phyloP scores from a whole-genome alignment of 2,888 invertebrate genomes.

The Rhyacophila evoluta region DNA sequence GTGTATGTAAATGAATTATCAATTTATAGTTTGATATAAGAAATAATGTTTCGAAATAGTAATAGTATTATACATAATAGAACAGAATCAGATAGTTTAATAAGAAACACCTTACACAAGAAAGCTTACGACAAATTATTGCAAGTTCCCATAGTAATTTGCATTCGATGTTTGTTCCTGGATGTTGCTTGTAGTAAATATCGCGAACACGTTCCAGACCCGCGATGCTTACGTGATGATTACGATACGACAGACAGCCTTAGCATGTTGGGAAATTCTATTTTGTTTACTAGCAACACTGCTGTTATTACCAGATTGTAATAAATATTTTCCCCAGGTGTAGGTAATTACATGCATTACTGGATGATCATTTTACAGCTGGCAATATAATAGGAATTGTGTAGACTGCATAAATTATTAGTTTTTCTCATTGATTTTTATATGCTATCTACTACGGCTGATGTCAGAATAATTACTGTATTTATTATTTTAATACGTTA shows the following conservation, averaged over 20 bases:
- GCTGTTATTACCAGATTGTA: background rate
- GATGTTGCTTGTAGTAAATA: background rate
- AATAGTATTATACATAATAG: too few species aligned
- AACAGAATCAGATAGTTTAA: too few species aligned
- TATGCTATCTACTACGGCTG: too few species aligned
- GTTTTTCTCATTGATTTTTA: too few species aligned
- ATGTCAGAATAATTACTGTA: too few species aligned
- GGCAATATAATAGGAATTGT: background rate
- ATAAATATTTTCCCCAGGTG: background rate
- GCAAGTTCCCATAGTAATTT: background rate
- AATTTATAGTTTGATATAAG: too few species aligned
- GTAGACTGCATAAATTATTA: too few species aligned
- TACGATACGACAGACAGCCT: background rate
- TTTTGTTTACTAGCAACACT: background rate
- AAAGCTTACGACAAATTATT: background rate
- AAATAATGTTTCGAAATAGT: too few species aligned
- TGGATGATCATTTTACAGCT: background rate
- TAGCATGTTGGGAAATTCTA: background rate
- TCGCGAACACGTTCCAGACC: background rate
- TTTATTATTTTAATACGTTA: too few species aligned
- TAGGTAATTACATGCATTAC: background rate
- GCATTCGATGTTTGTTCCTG: background rate
- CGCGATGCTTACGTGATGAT: slow-evolving; percentile 8
- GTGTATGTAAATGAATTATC: too few species aligned
- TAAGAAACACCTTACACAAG: too few species aligned